Conservation (phyloP, 2,797 vertebrate species). For the Brachymystax lenok region DNA sequence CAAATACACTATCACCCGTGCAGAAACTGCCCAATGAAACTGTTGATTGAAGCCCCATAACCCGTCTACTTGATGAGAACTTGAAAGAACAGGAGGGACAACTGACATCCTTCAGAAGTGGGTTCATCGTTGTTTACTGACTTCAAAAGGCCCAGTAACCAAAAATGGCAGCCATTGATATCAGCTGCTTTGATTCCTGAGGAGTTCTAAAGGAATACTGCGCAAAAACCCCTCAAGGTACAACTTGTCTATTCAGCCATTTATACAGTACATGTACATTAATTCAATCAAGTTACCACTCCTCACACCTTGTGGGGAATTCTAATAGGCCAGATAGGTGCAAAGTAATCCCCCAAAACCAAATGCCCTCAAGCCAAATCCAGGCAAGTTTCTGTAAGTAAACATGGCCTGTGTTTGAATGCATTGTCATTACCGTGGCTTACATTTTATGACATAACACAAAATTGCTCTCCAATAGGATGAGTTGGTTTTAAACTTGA, state of each 20-base stretch:
- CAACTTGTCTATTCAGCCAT: constrained; percentile 74
- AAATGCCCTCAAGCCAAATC: constrained; percentile 47
- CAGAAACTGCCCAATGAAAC: constrained; percentile 67
- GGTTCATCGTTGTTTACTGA: constrained; percentile 67
- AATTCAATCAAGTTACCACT: constrained; percentile 71
- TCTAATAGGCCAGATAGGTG: constrained; percentile 61
- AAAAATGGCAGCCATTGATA: constrained; percentile 73
- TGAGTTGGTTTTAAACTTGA: constrained; percentile 7
- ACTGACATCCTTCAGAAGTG: constrained; percentile 69
- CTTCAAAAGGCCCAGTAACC: constrained; percentile 75
- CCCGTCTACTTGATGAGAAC: constrained; percentile 71
- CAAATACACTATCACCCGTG: constrained; percentile 68
- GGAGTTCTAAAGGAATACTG: constrained; percentile 71
- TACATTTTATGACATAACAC: constrained; percentile 28
- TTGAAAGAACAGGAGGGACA: constrained; percentile 71
- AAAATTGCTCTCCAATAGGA: constrained; percentile 35
- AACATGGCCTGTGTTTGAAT: constrained; percentile 51
- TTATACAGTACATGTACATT: constrained; percentile 61
- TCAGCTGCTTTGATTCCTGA: constrained; percentile 71
- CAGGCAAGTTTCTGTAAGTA: constrained; percentile 38
- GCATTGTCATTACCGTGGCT: constrained; percentile 36
- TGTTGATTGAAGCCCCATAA: constrained; percentile 61
- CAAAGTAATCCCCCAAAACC: constrained; percentile 50
- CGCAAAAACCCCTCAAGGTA: constrained; percentile 68
- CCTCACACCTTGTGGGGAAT: constrained; percentile 69